phyloP scores from a whole-genome alignment of 2,888 invertebrate species.

The Dynastes maya region DNA sequence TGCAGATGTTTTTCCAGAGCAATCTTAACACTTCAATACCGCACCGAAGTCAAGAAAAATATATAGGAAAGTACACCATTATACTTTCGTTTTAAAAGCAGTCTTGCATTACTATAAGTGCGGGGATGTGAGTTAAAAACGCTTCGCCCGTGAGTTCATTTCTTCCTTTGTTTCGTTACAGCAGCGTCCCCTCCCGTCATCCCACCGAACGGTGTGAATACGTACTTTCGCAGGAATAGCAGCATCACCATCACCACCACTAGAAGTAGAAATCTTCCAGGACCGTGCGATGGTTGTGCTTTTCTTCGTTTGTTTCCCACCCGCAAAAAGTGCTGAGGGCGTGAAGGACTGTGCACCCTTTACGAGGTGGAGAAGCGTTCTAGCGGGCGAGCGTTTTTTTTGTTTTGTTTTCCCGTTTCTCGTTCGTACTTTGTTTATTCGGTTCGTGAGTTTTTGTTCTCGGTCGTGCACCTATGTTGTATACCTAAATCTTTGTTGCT shows the following conservation, averaged over 20 bases:
- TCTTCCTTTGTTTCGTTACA: not conserved
- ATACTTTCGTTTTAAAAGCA: conserved; percentile 8
- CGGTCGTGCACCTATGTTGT: conserved; percentile 10
- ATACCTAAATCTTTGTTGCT: too few relatives aligned
- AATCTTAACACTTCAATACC: conserved; percentile 15
- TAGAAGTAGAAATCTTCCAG: not conserved
- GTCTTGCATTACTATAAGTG: conserved; percentile 11
- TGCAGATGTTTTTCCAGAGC: not conserved
- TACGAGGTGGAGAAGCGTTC: not conserved
- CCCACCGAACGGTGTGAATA: too few relatives aligned
- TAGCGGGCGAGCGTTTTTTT: not conserved
- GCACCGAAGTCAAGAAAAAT: too few relatives aligned
- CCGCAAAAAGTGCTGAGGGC: not conserved
- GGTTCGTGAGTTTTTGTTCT: conserved; percentile 8
- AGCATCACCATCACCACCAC: too few relatives aligned
- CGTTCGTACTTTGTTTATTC: not conserved
- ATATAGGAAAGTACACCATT: not conserved
- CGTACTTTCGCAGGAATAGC: too few relatives aligned
- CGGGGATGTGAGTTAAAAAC: conserved; percentile 1
- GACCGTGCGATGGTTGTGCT: conserved; percentile 14
- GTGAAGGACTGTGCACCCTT: too few relatives aligned
- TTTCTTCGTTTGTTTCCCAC: conserved; percentile 13
- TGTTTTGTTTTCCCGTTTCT: conserved; percentile 11
- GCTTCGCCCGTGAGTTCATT: not conserved
- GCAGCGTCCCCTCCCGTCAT: too few relatives aligned